Evolutionary conservation across 2,888 invertebrate species (phyloP).

Genomic region (Auanema sp.): DNA sequence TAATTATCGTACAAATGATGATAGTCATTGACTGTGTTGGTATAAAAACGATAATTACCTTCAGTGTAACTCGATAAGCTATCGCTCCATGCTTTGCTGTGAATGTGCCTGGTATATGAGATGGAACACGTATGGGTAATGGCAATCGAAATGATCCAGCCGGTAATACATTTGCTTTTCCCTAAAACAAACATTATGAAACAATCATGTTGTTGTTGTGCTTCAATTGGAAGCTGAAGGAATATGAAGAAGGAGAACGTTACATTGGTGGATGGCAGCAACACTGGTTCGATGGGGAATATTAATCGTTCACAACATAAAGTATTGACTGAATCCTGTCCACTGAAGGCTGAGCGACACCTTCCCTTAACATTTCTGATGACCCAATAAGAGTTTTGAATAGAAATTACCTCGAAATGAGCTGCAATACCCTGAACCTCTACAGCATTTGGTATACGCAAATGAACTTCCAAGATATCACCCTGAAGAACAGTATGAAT

Average conservation of each 20-base stretch:
- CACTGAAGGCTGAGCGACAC: slow-evolving; percentile 35
- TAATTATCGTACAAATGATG: background rate
- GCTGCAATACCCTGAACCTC: slow-evolving; percentile 30
- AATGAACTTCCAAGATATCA: slow-evolving; percentile 34
- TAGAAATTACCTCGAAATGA: slow-evolving; percentile 30
- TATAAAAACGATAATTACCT: slow-evolving; percentile 15
- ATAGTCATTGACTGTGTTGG: slow-evolving; percentile 1
- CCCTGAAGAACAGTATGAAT: slow-evolving; percentile 25
- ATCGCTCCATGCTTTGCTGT: slow-evolving; percentile 38
- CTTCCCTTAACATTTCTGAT: slow-evolving; percentile 24
- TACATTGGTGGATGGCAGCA: slow-evolving; percentile 31
- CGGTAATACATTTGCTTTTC: slow-evolving; percentile 27
- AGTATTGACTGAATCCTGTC: slow-evolving; percentile 35
- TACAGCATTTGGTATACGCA: slow-evolving; percentile 33
- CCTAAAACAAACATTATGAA: slow-evolving; percentile 16
- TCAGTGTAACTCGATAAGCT: slow-evolving; percentile 32
- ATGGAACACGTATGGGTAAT: slow-evolving; percentile 27
- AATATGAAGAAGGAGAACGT: too few relatives aligned
- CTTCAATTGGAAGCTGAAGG: too few relatives aligned
- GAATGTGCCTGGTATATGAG: slow-evolving; percentile 38
- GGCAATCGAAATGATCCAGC: slow-evolving; percentile 33
- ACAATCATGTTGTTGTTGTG: background rate
- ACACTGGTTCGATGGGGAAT: slow-evolving; percentile 29
- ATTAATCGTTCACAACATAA: slow-evolving; percentile 27
- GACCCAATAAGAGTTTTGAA: background rate